Percentiles rank a stretch among this genome's conserved stretches.
Evolutionary conservation across 2,113 vertebrate species (phyloP).

Genomic region (Nothocercus julius): DNA sequence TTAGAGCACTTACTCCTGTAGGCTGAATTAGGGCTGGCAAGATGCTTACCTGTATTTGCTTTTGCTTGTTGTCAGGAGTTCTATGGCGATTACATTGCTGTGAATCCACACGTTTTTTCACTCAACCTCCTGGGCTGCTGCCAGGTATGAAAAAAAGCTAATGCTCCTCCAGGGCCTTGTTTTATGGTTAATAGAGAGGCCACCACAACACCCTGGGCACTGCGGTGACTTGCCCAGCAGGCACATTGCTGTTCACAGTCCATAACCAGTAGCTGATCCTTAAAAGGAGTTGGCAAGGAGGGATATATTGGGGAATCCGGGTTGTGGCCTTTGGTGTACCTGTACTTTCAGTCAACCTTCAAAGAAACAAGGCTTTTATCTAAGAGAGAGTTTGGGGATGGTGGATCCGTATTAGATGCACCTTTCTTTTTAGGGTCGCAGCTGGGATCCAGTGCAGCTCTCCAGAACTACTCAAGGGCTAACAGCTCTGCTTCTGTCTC

Average conservation of each 20-base stretch:
- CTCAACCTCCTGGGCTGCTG: slow-evolving; percentile 92
- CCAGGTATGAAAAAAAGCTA: slow-evolving; percentile 78
- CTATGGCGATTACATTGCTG: slow-evolving; percentile 95
- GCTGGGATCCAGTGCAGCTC: slow-evolving; percentile 87
- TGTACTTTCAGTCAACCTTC: neutral
- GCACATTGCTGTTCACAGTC: neutral
- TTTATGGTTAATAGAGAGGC: neutral
- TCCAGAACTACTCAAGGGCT: slow-evolving; percentile 90
- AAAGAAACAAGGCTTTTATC: neutral
- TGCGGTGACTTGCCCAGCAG: neutral
- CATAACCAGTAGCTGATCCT: accelerated
- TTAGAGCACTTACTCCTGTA: neutral
- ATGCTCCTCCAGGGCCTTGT: neutral
- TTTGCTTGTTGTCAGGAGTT: slow-evolving; percentile 85
- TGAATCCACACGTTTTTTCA: slow-evolving; percentile 97
- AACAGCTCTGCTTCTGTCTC: slow-evolving; percentile 91
- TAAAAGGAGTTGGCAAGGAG: neutral
- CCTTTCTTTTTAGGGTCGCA: slow-evolving; percentile 81
- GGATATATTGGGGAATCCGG: accelerated
- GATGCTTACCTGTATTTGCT: neutral
- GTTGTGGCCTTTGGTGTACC: neutral
- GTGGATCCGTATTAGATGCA: neutral
- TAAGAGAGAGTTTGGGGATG: accelerated
- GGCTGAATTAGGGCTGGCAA: neutral
- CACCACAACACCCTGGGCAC: accelerated